Base-by-base conservation (phyloP, 92 coral and sea anemone species). In the Parazoanthus atlanticus region DNA sequence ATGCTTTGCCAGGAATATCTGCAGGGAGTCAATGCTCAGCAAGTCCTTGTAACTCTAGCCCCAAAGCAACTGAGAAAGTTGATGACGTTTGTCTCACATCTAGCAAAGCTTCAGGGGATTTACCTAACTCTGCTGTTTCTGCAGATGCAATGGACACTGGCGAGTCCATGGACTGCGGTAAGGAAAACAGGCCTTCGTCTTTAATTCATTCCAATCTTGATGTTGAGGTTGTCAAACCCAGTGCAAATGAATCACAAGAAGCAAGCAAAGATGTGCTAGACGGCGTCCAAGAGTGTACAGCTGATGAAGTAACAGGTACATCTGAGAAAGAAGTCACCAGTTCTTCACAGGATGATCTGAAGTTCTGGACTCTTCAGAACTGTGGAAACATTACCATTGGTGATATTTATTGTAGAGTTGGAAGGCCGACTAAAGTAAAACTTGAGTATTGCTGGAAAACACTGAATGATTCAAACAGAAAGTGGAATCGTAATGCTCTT, bases 351-450 rank as follows among this genome's bases (percentile, higher is more conserved):
- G 26, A 41, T 15, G 79, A 71, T 17, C 89, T 86, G 25, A 89
- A 92, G 23, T 84, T 75, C 64, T 97, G 99, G 99, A 93, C 89
- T 13, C 85, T 88, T 74, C 90, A 88, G 38, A 97, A 79, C 36
- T 92, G 98, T 78, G 91, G 96, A 2, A 94, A 79, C 76, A 82
- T 95, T 13, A 97, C 98, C 16, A 79, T 97, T 91, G 98, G 98
- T 26, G 97, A 94, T 76, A 90, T 97, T 21, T 97, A 94, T 78
- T 93, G 96, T 71, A 94, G 91, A 85, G 88, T 94, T 84, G 94
- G 96, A 43, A 89, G 96, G 52, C 98, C 99, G 5, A 82, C 95
- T 28, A 97, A 97, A 90, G 79, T 97, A 33, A 90, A 90, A 74
- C 92, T 97, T 74, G 88, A 93, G 90, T 97, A 97, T 78, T 89